phyloP scores from a whole-genome alignment of 2,797 vertebrate genomes.

The Enteromius mattozi region DNA sequence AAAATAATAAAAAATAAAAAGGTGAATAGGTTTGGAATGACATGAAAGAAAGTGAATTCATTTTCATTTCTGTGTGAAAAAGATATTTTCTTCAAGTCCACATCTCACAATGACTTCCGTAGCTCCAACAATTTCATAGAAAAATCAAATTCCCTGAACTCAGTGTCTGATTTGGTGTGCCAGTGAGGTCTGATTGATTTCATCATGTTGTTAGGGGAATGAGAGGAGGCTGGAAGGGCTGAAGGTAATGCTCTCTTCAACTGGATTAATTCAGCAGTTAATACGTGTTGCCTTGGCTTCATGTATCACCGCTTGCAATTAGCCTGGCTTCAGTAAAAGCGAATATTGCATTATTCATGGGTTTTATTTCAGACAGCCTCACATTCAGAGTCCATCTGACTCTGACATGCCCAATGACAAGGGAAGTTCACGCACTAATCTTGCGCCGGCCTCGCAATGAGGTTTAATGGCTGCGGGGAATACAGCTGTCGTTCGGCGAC shows the following conservation, averaged over 20 bases:
- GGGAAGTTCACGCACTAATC: constrained; percentile 48
- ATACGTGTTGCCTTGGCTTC: constrained; percentile 41
- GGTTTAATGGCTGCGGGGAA: constrained; percentile 34
- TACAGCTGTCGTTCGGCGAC: constrained; percentile 24
- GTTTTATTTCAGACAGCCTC: constrained; percentile 49
- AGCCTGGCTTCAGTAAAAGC: constrained; percentile 41
- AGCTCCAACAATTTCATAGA: background rate
- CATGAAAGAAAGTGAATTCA: too few relatives aligned
- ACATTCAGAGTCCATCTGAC: constrained; percentile 46
- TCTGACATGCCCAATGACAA: constrained; percentile 40
- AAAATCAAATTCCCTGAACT: constrained; percentile 11
- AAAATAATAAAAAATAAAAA: too few relatives aligned
- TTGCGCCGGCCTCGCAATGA: background rate
- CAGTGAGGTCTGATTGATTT: constrained; percentile 47
- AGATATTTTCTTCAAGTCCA: background rate
- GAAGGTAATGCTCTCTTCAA: constrained; percentile 34
- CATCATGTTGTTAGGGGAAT: constrained; percentile 35
- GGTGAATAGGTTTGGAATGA: too few relatives aligned
- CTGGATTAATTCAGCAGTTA: constrained; percentile 53
- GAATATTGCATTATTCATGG: constrained; percentile 54
- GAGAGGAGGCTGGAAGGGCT: constrained; percentile 11
- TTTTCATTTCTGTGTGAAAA: too few relatives aligned
- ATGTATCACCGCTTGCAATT: constrained; percentile 45
- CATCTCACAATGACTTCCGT: background rate
- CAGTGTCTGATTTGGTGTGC: background rate